Conservation (phyloP, 2,113 vertebrate genomes). For the Arothron firmamentum region DNA sequence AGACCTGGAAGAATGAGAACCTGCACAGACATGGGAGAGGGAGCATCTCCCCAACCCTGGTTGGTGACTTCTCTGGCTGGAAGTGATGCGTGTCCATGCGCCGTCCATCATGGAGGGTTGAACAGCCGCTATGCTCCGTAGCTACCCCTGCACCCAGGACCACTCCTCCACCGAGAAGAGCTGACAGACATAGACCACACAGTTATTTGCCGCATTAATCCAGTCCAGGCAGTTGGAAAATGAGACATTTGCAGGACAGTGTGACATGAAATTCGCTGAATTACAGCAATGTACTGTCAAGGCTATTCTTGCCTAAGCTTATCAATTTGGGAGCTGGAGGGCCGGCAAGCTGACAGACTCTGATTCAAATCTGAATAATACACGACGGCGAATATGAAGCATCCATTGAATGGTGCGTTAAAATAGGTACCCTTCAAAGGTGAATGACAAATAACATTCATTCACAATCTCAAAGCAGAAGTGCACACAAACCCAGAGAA, state of each 20-base stretch:
- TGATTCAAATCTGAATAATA: slow-evolving; percentile 74
- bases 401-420: slow-evolving; percentile 48
- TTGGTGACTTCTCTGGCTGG: too few relatives aligned
- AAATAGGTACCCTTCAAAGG: slow-evolving; percentile 56
- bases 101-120: too few relatives aligned
- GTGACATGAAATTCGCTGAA: slow-evolving; percentile 49
- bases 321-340: slow-evolving; percentile 55
- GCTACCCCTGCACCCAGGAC: not conserved
- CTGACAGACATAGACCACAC: slow-evolving; percentile 30
- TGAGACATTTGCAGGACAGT: slow-evolving; percentile 12
- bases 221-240: slow-evolving; percentile 25
- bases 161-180: slow-evolving; percentile 33
- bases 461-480: slow-evolving; percentile 9
- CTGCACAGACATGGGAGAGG: too few relatives aligned
- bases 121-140: too few relatives aligned
- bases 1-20: too few relatives aligned
- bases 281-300: slow-evolving; percentile 55
- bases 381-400: slow-evolving; percentile 62
- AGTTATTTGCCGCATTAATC: slow-evolving; percentile 40
- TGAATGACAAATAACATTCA: slow-evolving; percentile 34
- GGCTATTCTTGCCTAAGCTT: slow-evolving; percentile 65
- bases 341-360: slow-evolving; percentile 58
- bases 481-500: not conserved
- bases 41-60: too few relatives aligned
- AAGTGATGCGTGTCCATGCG: too few relatives aligned